Percentiles rank a stretch among this genome's conserved stretches.
Conservation (phyloP, 2,888 invertebrate species). For the Conomelus anceps region DNA sequence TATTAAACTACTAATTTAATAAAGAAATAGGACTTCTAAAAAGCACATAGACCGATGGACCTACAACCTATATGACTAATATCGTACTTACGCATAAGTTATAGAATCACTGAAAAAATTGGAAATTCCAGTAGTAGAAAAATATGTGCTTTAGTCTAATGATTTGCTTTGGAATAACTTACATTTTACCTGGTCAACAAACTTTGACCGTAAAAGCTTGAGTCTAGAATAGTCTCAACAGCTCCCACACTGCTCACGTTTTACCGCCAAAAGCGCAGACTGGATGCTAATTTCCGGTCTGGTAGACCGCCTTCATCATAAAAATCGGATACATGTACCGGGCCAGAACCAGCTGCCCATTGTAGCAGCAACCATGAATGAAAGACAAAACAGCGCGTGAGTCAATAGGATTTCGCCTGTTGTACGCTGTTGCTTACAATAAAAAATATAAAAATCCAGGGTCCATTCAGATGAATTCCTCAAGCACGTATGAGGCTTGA, state of each 20-base stretch:
- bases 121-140: background rate
- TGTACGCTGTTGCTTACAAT: background rate
- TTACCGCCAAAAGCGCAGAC: background rate
- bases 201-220: background rate
- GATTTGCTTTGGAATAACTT: background rate
- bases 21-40: too few species aligned
- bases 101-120: background rate
- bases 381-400: background rate
- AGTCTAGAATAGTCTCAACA: background rate
- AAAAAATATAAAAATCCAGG: background rate
- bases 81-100: background rate
- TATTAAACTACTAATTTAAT: too few species aligned
- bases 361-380: background rate
- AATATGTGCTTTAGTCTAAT: background rate
- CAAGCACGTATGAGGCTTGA: background rate
- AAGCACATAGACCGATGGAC: too few species aligned
- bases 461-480: background rate
- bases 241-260: background rate
- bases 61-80: background rate
- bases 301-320: background rate
- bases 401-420: background rate
- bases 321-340: background rate
- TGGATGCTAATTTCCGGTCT: background rate
- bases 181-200: background rate
- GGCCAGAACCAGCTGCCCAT: background rate